Conservation (phyloP, 2,888 invertebrate species). For the Cerastis rubricosa region DNA sequence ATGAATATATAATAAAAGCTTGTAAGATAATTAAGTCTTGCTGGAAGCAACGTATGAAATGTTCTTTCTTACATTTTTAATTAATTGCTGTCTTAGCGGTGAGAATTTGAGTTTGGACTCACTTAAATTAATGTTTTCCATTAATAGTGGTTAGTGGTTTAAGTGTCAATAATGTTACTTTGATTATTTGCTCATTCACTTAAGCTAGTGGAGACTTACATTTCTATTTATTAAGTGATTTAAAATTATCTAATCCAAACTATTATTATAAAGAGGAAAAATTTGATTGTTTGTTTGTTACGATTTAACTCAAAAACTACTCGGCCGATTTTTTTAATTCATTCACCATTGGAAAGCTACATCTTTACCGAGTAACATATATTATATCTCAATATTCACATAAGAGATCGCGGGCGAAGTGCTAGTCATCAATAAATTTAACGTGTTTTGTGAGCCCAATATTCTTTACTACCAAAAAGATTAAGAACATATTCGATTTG, state of each 20-base stretch:
- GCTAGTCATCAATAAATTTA: not conserved
- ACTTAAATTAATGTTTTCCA: not conserved
- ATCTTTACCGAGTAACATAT: too few relatives aligned
- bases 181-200: not conserved
- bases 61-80: not conserved
- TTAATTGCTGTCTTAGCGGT: not conserved
- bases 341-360: too few relatives aligned
- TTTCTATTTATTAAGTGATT: not conserved
- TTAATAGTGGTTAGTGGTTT: not conserved
- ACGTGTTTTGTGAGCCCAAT: too few relatives aligned
- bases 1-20: slow-evolving; percentile 51
- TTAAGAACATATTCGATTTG: not conserved
- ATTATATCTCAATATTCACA: too few relatives aligned
- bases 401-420: too few relatives aligned
- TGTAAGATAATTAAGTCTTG: slow-evolving; percentile 44
- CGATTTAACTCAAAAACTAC: too few relatives aligned
- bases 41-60: slow-evolving; percentile 7
- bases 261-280: too few relatives aligned
- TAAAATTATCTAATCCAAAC: too few relatives aligned
- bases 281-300: too few relatives aligned
- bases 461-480: not conserved
- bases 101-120: not conserved
- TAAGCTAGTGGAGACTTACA: not conserved
- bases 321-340: too few relatives aligned
- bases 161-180: not conserved